These are phyloP conservation scores for Caenorhabditis sp. DNA, from an alignment of 2,888 invertebrate genomes.

Conservation along the genomic window DNA sequence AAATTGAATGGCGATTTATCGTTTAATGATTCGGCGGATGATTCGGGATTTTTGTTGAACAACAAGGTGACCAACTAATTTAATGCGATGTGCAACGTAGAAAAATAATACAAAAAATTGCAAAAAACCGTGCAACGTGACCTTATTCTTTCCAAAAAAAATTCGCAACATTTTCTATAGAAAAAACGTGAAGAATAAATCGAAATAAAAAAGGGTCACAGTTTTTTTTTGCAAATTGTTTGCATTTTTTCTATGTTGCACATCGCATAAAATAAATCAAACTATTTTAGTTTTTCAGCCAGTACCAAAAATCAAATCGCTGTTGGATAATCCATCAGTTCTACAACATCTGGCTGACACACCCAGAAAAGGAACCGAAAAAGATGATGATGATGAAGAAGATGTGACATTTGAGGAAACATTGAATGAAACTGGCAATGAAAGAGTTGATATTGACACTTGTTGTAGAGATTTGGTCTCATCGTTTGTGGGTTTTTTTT, in stretches of 20 bases:
- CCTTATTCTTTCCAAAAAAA: too few relatives aligned
- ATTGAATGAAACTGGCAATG: constrained; percentile 2
- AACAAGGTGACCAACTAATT: constrained; percentile 10
- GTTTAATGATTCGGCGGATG: constrained; percentile 21
- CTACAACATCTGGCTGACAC: background rate
- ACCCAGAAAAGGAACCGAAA: background rate
- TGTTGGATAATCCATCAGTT: constrained; percentile 11
- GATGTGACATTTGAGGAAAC: background rate
- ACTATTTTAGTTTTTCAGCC: constrained; percentile 9
- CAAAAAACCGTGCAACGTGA: too few relatives aligned
- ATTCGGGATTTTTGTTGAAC: constrained; percentile 24
- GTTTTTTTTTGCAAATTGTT: too few relatives aligned
- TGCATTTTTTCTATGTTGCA: too few relatives aligned
- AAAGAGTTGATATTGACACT: constrained; percentile 8
- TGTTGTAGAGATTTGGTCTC: constrained; percentile 7
- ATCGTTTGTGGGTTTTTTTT: background rate
- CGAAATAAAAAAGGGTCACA: too few relatives aligned
- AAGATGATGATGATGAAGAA: background rate
- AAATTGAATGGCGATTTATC: background rate
- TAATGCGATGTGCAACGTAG: too few relatives aligned
- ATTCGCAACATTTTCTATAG: too few relatives aligned
- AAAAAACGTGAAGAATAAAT: too few relatives aligned
- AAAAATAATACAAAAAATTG: too few relatives aligned
- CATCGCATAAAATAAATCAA: too few relatives aligned
- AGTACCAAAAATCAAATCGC: constrained; percentile 8